phyloP scores from a whole-genome alignment of 2,113 vertebrate species.

The Equus przewalskii region DNA sequence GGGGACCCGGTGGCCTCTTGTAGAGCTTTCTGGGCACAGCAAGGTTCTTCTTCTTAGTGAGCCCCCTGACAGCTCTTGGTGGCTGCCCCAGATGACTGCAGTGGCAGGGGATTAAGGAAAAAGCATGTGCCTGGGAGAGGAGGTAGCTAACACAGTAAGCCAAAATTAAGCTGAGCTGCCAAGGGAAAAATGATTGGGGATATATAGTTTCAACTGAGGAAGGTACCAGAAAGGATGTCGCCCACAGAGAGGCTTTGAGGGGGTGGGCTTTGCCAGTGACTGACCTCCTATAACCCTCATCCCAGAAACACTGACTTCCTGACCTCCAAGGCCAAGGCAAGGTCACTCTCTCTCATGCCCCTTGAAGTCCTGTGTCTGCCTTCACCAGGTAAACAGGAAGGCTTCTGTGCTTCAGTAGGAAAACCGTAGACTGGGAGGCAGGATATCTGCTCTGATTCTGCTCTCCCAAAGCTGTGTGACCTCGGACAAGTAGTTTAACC shows the following conservation, averaged over 20 bases:
- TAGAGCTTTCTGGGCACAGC: not conserved
- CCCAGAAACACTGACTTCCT: not conserved
- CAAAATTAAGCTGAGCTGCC: not conserved
- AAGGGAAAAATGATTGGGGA: not conserved
- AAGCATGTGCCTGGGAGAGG: not conserved
- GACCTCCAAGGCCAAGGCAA: not conserved
- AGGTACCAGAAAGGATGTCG: not conserved
- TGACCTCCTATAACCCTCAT: not conserved
- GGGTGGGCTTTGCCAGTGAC: not conserved
- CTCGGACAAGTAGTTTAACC: not conserved
- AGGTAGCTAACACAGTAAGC: not conserved
- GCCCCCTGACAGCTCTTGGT: not conserved
- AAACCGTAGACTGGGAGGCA: not conserved
- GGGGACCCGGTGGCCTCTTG: not conserved
- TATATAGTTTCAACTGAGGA: no score
- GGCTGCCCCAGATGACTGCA: rapidly evolving
- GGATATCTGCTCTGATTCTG: not conserved
- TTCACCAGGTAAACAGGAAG: not conserved
- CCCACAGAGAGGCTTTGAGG: not conserved
- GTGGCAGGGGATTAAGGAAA: not conserved
- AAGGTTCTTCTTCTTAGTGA: not conserved
- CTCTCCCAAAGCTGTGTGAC: not conserved
- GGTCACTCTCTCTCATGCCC: not conserved
- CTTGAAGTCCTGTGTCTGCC: not conserved
- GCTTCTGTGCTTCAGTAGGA: not conserved